Base-by-base conservation (phyloP, 2,113 vertebrate genomes). In the Embiotoca jacksoni region DNA sequence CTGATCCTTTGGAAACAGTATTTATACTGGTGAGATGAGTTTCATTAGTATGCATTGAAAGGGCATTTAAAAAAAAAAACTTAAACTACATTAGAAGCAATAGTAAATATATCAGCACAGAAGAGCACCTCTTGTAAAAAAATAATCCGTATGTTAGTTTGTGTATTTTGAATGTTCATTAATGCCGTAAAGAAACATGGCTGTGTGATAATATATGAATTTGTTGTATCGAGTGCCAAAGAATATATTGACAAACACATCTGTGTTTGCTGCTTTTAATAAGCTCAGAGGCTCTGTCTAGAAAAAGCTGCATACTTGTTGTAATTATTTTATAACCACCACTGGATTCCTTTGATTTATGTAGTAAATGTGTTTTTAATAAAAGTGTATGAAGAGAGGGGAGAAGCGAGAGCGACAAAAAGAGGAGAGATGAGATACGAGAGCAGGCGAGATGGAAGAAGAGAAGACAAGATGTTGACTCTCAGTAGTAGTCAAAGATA, bases 361-460 rank as follows among this genome's bases (percentile, higher is more conserved):
- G 82, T 69, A 46, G 72, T 74, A 66, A 86, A 89, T 80, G 82
- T 30, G 57, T 88, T 90, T 90, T 88, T 87, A 89, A 85, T 89
- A 84, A 82, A 72, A 80, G 79, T 53, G 72, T 39, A 31, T 39
- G 59, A 39, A 14, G 50, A 61, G 54, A 58, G 13, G 37, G 14
- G 30, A 62, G 50, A 35, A 6, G 7, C 7, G 16, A 36, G 33
- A 44, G 64, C n/a, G 52, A 44, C 30, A 15, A 55, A 52, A 44
- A 57, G 68, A 69, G 56, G 37, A 84, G 70, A 55, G 53, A 59
- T 30, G 71, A 77, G 67, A n/a, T 30, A 60, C 49, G 59, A 68
- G 54, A 61, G 62, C 36, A 23, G 55, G 47, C 30, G n/a, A 60
- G 65, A 75, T 14, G 64, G 47, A 69, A 69, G 50, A 79, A 67